These are phyloP conservation scores for Dermatemys mawii DNA, from an alignment of 2,113 vertebrate genomes.

Conservation along the genomic window DNA sequence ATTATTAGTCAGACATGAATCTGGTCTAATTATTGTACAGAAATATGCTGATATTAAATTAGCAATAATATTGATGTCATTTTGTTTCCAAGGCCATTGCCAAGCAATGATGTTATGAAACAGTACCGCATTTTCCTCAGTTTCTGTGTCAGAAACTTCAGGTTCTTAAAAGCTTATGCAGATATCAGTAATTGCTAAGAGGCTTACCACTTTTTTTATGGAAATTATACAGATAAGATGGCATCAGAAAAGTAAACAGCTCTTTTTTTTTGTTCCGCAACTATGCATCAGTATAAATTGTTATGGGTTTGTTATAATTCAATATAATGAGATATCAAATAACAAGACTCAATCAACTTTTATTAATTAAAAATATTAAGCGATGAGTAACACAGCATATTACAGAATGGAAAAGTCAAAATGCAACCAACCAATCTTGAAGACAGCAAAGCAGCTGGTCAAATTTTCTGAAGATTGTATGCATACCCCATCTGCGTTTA, in stretches of 20 bases:
- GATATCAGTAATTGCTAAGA: background rate
- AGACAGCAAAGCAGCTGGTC: no score
- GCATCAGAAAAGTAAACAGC: background rate
- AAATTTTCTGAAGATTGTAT: no score
- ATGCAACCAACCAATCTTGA: no score
- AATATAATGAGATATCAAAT: no score
- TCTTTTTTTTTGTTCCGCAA: background rate
- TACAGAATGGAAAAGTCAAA: no score
- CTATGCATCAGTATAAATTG: no score
- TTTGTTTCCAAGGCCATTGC: background rate
- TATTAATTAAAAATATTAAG: no score
- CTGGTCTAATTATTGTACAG: background rate
- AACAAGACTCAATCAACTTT: no score
- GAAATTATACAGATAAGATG: background rate
- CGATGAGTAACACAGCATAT: no score
- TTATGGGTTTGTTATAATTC: no score
- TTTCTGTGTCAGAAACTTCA: background rate
- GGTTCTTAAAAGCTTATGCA: background rate
- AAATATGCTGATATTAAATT: background rate
- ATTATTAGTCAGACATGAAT: background rate
- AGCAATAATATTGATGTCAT: background rate
- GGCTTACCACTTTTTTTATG: background rate
- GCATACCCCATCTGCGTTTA: no score
- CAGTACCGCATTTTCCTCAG: background rate
- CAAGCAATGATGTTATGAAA: background rate